These are phyloP conservation scores for Piaya cayana DNA, from an alignment of 2,113 vertebrate genomes.

Conservation along the genomic window DNA sequence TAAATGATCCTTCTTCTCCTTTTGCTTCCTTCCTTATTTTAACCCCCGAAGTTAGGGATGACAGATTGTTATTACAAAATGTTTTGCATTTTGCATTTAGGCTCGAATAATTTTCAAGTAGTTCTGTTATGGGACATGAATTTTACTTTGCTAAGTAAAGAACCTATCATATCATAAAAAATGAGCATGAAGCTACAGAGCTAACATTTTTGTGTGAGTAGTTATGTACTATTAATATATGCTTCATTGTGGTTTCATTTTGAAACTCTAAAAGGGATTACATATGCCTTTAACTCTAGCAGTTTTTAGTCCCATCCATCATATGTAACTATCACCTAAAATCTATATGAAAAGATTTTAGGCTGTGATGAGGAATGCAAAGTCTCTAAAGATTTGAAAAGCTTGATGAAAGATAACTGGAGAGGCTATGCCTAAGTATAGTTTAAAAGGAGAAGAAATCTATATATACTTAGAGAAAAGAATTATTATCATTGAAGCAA, in stretches of 20 bases:
- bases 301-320: background rate
- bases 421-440: background rate
- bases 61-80: background rate
- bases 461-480: background rate
- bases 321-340: background rate
- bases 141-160: background rate
- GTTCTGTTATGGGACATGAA: background rate
- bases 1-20: background rate
- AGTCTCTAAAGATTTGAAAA: background rate
- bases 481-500: background rate
- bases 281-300: background rate
- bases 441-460: background rate
- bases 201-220: background rate
- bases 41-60: background rate
- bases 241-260: background rate
- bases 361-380: background rate
- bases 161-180: background rate
- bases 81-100: background rate
- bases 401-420: background rate
- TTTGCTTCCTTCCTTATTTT: background rate
- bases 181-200: background rate
- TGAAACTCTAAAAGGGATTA: background rate
- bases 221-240: background rate
- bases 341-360: background rate
- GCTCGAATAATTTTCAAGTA: background rate